Evolutionary conservation across 2,113 vertebrate genomes (phyloP).

Genomic region (Falco punctatus): DNA sequence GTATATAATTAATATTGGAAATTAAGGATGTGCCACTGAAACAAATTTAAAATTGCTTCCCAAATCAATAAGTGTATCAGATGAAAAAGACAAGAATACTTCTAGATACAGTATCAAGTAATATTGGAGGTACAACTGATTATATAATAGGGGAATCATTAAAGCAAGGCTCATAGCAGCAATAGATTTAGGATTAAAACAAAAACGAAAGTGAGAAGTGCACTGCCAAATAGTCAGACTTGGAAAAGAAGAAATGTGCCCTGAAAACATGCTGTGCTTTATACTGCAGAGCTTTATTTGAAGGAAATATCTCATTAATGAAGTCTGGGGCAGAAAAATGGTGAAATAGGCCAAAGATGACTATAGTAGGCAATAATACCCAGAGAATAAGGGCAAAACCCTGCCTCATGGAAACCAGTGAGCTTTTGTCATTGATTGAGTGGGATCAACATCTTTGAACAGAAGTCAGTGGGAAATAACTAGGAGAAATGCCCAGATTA

Average conservation of each 20-base stretch:
- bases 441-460: background rate
- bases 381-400: background rate
- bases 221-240: background rate
- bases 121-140: background rate
- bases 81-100: background rate
- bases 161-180: background rate
- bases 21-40: background rate
- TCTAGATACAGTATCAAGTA: background rate
- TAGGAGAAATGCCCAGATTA: background rate
- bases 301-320: slow-evolving; percentile 47
- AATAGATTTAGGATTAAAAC: background rate
- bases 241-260: background rate
- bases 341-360: background rate
- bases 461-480: background rate
- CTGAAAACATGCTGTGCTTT: background rate
- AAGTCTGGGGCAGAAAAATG: background rate
- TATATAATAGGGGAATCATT: background rate
- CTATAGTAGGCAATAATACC: background rate
- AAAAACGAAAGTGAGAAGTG: background rate
- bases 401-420: background rate
- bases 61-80: background rate
- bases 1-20: background rate
- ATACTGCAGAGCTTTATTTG: background rate
- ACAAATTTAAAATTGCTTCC: background rate
- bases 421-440: background rate